These are phyloP conservation scores for Nyctereutes procyonoides DNA, from an alignment of 2,113 vertebrate genomes.

Conservation along the genomic window DNA sequence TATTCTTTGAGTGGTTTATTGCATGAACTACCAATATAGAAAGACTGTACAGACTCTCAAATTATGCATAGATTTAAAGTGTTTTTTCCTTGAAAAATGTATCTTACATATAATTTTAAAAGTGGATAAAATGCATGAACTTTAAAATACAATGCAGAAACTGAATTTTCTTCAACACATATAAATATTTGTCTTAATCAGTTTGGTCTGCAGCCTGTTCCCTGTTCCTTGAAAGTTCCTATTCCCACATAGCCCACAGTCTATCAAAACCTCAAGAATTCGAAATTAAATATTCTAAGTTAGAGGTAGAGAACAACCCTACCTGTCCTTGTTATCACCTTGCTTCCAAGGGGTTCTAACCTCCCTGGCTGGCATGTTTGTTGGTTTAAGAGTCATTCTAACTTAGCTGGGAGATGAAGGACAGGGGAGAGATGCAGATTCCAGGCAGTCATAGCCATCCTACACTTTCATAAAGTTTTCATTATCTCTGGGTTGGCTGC, in stretches of 20 bases:
- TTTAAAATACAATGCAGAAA: background rate
- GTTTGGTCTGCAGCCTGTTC: background rate
- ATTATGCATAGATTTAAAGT: background rate
- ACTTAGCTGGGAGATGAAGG: background rate
- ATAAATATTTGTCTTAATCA: background rate
- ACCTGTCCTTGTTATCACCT: background rate
- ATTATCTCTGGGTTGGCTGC: background rate
- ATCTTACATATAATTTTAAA: background rate
- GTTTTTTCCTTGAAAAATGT: conserved; percentile 13
- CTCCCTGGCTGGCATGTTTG: background rate
- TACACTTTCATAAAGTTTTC: background rate
- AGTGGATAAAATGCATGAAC: background rate
- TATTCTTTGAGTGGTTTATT: background rate
- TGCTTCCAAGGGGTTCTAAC: background rate
- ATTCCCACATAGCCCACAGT: background rate
- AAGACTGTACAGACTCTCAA: background rate
- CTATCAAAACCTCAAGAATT: background rate
- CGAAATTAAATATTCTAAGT: conserved; percentile 14
- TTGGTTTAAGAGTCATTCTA: background rate
- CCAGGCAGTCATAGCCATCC: background rate
- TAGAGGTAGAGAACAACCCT: background rate
- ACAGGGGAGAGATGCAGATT: background rate
- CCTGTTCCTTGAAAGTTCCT: background rate
- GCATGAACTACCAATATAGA: background rate
- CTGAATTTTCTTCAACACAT: background rate